These are phyloP conservation scores for Lophotriccus pileatus DNA, from an alignment of 2,797 vertebrate species.

Conservation along the genomic window DNA sequence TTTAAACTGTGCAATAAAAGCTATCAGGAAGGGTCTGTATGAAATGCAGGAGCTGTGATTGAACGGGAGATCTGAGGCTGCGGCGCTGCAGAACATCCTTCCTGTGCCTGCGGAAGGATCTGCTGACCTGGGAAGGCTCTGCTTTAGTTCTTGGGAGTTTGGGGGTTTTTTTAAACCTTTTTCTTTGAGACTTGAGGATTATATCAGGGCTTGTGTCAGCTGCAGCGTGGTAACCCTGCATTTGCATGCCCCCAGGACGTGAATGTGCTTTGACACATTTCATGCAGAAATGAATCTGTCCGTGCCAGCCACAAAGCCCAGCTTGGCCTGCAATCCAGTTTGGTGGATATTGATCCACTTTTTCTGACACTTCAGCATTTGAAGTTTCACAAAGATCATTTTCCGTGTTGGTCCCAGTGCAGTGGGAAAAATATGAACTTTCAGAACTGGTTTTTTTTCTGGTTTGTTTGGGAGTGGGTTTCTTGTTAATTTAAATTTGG, in stretches of 20 bases:
- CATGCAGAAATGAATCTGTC: slow-evolving; percentile 30
- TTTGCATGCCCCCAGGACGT: slow-evolving; percentile 48
- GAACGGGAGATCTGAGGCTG: neutral
- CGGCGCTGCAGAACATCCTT: neutral
- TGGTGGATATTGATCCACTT: neutral
- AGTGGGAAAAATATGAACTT: neutral
- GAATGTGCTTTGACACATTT: neutral
- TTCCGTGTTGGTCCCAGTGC: accelerated
- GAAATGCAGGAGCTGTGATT: neutral
- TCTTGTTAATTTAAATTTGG: neutral
- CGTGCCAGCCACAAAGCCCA: neutral
- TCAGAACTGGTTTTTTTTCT: neutral
- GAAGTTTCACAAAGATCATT: neutral
- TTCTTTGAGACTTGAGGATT: neutral
- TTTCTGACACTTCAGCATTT: neutral
- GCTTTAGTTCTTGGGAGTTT: neutral
- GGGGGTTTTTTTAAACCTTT: too few species aligned
- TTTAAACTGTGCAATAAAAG: neutral
- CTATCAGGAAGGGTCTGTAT: neutral
- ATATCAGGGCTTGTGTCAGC: neutral
- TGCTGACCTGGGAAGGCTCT: neutral
- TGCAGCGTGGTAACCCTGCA: neutral
- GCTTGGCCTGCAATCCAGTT: neutral
- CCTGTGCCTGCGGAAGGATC: neutral
- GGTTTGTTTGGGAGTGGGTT: neutral